Evolutionary conservation across 2,888 invertebrate species (phyloP), one percentile per base, ranked within the genome.

Genomic region (Coleophora flavipennella): DNA sequence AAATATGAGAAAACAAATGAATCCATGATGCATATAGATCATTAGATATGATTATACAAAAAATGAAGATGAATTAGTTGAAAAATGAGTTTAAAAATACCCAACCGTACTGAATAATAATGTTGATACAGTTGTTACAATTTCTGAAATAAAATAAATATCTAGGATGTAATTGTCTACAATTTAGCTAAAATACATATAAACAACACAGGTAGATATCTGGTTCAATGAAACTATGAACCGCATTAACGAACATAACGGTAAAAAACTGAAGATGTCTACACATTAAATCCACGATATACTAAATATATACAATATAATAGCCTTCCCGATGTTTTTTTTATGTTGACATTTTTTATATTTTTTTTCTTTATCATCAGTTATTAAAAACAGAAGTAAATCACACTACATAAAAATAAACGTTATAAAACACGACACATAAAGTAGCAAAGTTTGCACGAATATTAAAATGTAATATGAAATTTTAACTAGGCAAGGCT

Each of bases 371-470:
- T 76, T 79, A n/a, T 29, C 11, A 10, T 77, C 68, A 67, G 64
- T 71, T 73, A 72, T 72, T 65, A 78, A 67, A 79, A 81, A 80
- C 72, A 71, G 73, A 79, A 75, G 67, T 78, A 75, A 76, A 79
- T 63, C 76, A 79, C 80, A 75, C 80, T 81, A 81, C 76, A 75
- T 71, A 76, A 74, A 70, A 68, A 67, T 70, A 67, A 61, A 66
- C 77, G 67, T 75, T 75, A 78, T 67, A 72, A 73, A 81, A 81
- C 76, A 80, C 76, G 77, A 77, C 77, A 78, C 68, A 62, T 64
- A 74, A 71, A 62, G 54, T 72, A 75, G 73, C 70, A 75, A 77
- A 69, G 62, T 64, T 64, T 68, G 69, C 69, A 67, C 51, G 63
- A 66, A 64, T 64, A 66, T 63, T 63, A 56, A 61, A 65, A 55